A percentile compares a stretch with the other conserved stretches of the same genome.
Evolutionary conservation across 1,140 invertebrate genomes (phyloP).

Genomic region (Thalassaphorura encarpata): DNA sequence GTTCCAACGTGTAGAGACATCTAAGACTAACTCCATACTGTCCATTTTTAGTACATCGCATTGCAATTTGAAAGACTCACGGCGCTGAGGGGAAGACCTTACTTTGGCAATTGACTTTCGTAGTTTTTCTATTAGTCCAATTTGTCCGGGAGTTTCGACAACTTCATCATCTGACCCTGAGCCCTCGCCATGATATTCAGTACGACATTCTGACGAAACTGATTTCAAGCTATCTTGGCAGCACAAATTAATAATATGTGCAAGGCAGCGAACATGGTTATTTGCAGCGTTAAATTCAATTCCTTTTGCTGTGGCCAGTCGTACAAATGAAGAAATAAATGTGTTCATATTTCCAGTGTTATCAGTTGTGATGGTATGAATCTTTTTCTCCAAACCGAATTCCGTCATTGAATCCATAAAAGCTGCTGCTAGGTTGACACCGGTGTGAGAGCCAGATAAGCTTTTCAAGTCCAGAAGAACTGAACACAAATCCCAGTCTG

Average conservation of each 20-base stretch:
- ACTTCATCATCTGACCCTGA: neutral
- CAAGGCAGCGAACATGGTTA: constrained; percentile 2
- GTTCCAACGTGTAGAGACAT: constrained; percentile 19
- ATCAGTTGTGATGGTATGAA: constrained; percentile 29
- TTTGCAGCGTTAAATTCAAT: neutral
- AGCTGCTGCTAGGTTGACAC: constrained; percentile 19
- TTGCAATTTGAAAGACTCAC: neutral
- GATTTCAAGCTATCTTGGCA: constrained; percentile 1
- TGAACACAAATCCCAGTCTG: constrained; percentile 2
- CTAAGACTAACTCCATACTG: constrained; percentile 3
- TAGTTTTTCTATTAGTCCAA: neutral
- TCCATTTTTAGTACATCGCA: neutral
- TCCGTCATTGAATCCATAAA: constrained; percentile 18
- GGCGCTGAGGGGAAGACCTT: neutral
- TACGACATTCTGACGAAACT: neutral
- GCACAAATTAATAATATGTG: constrained; percentile 11
- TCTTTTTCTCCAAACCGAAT: constrained; percentile 30
- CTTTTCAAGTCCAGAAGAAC: constrained; percentile 9
- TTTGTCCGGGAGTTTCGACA: neutral
- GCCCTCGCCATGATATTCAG: neutral
- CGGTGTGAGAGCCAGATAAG: constrained; percentile 26
- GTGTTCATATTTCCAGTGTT: constrained; percentile 34
- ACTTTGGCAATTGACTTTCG: neutral
- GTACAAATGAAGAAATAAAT: constrained; percentile 4
- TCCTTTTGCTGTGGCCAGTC: no score